Base-by-base conservation (phyloP, 2,888 invertebrate species). In the Hesperia comma region DNA sequence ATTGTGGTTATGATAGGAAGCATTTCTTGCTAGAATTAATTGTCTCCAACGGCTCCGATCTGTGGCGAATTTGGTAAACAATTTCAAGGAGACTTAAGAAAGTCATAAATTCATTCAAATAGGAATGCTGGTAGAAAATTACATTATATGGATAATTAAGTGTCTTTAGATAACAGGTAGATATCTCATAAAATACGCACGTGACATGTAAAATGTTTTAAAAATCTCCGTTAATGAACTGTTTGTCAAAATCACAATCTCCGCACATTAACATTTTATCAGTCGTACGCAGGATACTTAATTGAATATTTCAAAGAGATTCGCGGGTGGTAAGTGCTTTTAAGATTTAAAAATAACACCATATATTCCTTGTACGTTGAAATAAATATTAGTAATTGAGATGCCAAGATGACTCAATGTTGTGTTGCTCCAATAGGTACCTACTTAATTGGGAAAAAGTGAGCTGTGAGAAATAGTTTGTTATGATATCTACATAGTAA, bases 201-300 rank as follows among this genome's bases (percentile, higher is more conserved):
- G 60, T 32, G 60, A 60, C 60, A 60, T 46, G 60, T 60, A 60
- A 60, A 60, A 46, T 32, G 43, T 60, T 60, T 60, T 60, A 60
- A 60, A 60, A 32, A 33, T n/a, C 32, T 58, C 58, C 60, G 33
- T 51, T 64, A 64, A 64, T 58, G 58, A 64, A 58, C 64, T 58
- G 64, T 58, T 58, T 64, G 57, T 64, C 64, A 58, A 58, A 64
- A 64, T 64, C 43, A 64, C 58, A 64, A 64, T 64, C 64, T 58
- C 58, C 17, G 32, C 64, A 64, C 64, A 64, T 64, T 64, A 58
- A 64, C 53, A 58, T 64, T 64, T 64, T 64, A 58, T 64, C 58
- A 32, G 26, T 19, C 19, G 51, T 43, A 58, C 32, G 51, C 58
- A 64, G 43, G 64, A 58, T 49, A 41, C 43, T 33, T 64, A 43